Conservation (phyloP, 2,113 vertebrate genomes). For the Catharus bicknelli region DNA sequence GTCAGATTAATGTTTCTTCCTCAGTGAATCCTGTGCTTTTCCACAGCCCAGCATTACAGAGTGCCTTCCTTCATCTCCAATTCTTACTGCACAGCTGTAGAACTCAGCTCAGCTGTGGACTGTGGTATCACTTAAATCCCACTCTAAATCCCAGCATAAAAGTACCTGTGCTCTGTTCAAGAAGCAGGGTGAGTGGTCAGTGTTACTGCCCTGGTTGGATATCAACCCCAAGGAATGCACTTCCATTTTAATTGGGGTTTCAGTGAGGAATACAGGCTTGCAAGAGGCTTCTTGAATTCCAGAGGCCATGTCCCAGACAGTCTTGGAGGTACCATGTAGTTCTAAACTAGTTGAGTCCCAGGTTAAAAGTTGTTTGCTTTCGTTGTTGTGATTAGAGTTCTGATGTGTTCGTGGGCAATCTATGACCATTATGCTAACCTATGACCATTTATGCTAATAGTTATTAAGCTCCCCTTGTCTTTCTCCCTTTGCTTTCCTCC, state of each 20-base stretch:
- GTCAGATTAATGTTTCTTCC: conserved; percentile 29
- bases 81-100: background rate
- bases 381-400: background rate
- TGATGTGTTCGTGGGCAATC: background rate
- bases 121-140: background rate
- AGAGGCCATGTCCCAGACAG: background rate
- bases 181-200: background rate
- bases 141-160: background rate
- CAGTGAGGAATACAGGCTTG: background rate
- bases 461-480: background rate
- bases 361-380: background rate
- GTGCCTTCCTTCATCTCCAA: background rate
- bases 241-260: background rate
- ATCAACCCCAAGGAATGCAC: background rate
- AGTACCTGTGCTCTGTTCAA: background rate
- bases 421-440: background rate
- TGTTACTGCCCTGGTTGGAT: background rate
- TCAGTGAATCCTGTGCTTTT: background rate
- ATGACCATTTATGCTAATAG: background rate
- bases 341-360: background rate
- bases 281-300: background rate
- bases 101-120: background rate
- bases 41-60: background rate
- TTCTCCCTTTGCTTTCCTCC: background rate
- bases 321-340: background rate